A percentile compares a stretch with the other conserved stretches of the same genome.
Conservation (phyloP, 1,140 invertebrate species). For the Adelges cooleyi region DNA sequence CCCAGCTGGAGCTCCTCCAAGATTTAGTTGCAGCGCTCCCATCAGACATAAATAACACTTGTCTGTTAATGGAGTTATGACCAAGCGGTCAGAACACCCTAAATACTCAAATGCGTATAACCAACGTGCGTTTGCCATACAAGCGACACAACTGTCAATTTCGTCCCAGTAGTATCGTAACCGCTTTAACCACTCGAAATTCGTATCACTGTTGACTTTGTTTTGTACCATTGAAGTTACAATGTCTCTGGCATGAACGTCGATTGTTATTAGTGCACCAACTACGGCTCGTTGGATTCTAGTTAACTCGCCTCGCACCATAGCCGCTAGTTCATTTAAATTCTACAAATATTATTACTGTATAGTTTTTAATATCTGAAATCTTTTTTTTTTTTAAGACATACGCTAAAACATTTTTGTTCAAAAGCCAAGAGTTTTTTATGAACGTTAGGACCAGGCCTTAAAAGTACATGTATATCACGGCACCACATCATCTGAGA, state of each 20-base stretch:
- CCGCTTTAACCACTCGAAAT: conserved; percentile 90
- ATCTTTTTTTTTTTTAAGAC: too few relatives aligned
- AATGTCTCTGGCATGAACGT: conserved; percentile 61
- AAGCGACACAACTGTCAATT: conserved; percentile 49
- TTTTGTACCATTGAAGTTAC: conserved; percentile 55
- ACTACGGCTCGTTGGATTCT: conserved; percentile 65
- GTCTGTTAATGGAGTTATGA: conserved; percentile 73
- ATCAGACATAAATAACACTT: conserved; percentile 77
- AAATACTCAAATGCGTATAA: conserved; percentile 85
- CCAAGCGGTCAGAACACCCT: conserved; percentile 66
- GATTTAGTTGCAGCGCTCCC: conserved; percentile 70
- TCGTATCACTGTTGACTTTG: conserved; percentile 51
- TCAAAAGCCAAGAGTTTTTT: conserved; percentile 32
- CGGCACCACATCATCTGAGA: conserved; percentile 78
- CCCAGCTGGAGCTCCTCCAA: conserved; percentile 70
- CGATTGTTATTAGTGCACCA: conserved; percentile 36
- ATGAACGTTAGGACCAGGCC: conserved; percentile 36
- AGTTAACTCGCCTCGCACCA: conserved; percentile 59
- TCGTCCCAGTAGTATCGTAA: conserved; percentile 82
- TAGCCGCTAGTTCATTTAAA: conserved; percentile 60
- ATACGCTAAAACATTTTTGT: conserved; percentile 32
- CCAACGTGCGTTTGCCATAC: conserved; percentile 56
- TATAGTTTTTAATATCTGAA: too few relatives aligned
- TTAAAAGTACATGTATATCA: conserved; percentile 59
- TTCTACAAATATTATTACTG: conserved; percentile 42